A percentile compares a stretch with the other conserved stretches of the same genome.
These are phyloP conservation scores for Lepidurus apus DNA, from an alignment of 1,140 invertebrate species.

Conservation along the genomic window DNA sequence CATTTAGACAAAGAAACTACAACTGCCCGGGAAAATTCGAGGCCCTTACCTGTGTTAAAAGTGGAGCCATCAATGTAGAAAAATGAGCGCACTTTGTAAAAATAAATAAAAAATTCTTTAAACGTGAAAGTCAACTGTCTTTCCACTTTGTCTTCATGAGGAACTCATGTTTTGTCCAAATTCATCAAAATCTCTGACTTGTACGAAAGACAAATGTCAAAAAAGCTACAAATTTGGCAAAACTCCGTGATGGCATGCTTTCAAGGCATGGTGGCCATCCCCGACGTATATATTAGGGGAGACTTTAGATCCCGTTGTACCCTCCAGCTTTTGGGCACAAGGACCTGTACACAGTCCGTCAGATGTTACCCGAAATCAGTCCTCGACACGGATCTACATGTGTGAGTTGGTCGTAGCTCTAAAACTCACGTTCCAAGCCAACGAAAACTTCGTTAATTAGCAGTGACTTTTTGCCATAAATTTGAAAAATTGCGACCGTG, in stretches of 20 bases:
- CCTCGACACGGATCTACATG: background rate
- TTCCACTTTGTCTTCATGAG: no score
- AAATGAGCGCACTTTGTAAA: background rate
- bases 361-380: conserved; percentile 14
- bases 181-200: no score
- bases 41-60: background rate
- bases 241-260: background rate
- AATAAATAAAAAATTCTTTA: background rate
- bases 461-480: background rate
- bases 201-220: no score
- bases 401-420: background rate
- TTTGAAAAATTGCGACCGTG: background rate
- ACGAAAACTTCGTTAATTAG: no score
- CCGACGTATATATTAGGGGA: background rate
- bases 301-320: background rate
- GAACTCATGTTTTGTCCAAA: no score
- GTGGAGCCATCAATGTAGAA: background rate
- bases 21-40: background rate
- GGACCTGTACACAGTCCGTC: background rate
- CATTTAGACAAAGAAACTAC: background rate
- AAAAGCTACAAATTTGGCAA: background rate
- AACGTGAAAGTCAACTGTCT: no score
- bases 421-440: background rate
- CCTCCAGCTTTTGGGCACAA: background rate
- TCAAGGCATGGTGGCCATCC: background rate